Evolutionary conservation across 2,797 vertebrate species (phyloP), one percentile per base, ranked within the genome.

Genomic region (Leptoclinus maculatus): DNA sequence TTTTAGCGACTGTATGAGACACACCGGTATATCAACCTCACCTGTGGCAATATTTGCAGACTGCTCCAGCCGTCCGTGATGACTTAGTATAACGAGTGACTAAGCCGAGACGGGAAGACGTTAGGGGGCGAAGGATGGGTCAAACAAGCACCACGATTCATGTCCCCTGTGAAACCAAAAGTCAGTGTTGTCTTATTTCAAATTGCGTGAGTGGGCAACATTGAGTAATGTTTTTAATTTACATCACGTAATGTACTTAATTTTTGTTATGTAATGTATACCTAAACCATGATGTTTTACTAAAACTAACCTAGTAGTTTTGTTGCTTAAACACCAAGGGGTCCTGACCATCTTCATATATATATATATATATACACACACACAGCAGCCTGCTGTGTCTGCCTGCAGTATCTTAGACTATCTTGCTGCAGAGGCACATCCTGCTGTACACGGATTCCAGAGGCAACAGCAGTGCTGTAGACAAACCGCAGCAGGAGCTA

Each of bases 401-500:
- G 47, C 47, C 47, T 49, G 47, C 45, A n/a, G 45, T 49, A 19
- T 75, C 68, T 72, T 58, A 63, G 5, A 53, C 41, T 49, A n/a
- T 73, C 41, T 59, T 64, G 64, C 71, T 78, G 82, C 76, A 71
- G 74, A 59, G 47, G 39, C 43, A 60, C 39, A 2, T 79, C 76
- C 59, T 69, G 54, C 66, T 45, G 17, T 45, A 25, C 70, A 59
- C 53, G 49, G 54, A 62, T 23, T 70, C 68, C 60, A 71, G 56
- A 78, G 76, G 76, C 75, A 79, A 39, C 67, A 66, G 64, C 57
- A 36, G 38, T 25, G 45, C 64, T 53, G 72, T 32, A 76, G 73
- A 80, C 77, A 66, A 71, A 72, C 66, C 16, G 49, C 79, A 82
- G 73, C 57, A 83, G 65, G 56, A 78, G 76, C 71, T 77, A 70